These are phyloP conservation scores for Labeo rohita DNA, from an alignment of 2,113 vertebrate genomes.

Conservation along the genomic window DNA sequence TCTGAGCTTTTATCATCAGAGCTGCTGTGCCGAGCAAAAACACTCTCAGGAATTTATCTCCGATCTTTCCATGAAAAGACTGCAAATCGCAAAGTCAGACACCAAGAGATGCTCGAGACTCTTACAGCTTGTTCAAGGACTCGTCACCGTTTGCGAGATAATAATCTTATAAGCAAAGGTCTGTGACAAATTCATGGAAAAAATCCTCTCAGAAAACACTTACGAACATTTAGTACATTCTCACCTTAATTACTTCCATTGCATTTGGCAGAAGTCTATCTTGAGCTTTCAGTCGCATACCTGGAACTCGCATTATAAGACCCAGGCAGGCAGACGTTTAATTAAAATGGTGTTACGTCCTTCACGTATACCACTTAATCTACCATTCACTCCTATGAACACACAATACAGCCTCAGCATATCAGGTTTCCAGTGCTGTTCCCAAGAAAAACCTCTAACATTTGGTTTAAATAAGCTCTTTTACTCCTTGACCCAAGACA, in stretches of 20 bases:
- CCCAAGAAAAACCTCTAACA: neutral
- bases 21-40: neutral
- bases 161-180: neutral
- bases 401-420: neutral
- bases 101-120: neutral
- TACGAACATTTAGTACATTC: neutral
- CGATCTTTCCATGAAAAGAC: neutral
- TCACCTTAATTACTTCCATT: neutral
- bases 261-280: neutral
- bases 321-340: neutral
- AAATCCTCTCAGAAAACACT: neutral
- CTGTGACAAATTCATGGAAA: neutral
- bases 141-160: neutral
- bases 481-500: neutral
- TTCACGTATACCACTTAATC: neutral
- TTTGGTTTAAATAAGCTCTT: neutral
- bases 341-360: neutral
- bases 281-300: neutral
- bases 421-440: neutral
- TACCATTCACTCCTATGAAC: neutral
- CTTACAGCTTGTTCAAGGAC: neutral
- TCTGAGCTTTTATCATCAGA: slow-evolving; percentile 16
- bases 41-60: neutral
- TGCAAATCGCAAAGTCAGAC: neutral
- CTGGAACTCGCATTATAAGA: neutral